Conservation (phyloP, 2,113 vertebrate genomes). For the Charadrius vociferus region DNA sequence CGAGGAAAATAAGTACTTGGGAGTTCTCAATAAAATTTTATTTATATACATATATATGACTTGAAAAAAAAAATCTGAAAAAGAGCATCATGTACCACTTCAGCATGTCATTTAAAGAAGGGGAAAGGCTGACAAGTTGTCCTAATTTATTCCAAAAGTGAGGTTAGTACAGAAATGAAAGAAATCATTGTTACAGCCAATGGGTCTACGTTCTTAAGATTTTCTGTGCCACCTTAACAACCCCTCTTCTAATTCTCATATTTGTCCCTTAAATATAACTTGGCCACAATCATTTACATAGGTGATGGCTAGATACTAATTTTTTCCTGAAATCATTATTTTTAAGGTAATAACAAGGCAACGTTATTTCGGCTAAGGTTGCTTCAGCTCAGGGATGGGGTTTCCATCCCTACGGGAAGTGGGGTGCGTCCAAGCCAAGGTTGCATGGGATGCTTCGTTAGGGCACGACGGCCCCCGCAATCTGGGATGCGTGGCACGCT, state of each 20-base stretch:
- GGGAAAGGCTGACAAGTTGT: background rate
- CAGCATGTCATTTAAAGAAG: background rate
- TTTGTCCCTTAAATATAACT: background rate
- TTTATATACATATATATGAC: background rate
- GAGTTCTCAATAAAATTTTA: background rate
- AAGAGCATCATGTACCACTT: background rate
- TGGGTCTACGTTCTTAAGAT: background rate
- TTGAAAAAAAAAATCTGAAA: background rate
- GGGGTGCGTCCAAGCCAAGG: accelerated
- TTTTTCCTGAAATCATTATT: background rate
- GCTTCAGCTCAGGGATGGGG: background rate
- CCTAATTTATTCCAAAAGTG: background rate
- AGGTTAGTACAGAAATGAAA: background rate
- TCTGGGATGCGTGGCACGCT: background rate
- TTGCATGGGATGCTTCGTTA: background rate
- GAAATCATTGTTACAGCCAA: background rate
- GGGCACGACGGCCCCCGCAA: background rate
- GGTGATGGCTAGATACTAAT: background rate
- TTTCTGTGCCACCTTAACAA: background rate
- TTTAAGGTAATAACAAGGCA: background rate
- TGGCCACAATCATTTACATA: background rate
- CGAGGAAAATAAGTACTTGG: background rate
- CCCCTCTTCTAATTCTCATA: background rate
- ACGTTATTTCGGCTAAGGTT: background rate
- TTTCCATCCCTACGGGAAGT: background rate